Evolutionary conservation across 2,113 vertebrate genomes (phyloP), one percentile per base, ranked within the genome.

Genomic region (Malaclemys terrapin): DNA sequence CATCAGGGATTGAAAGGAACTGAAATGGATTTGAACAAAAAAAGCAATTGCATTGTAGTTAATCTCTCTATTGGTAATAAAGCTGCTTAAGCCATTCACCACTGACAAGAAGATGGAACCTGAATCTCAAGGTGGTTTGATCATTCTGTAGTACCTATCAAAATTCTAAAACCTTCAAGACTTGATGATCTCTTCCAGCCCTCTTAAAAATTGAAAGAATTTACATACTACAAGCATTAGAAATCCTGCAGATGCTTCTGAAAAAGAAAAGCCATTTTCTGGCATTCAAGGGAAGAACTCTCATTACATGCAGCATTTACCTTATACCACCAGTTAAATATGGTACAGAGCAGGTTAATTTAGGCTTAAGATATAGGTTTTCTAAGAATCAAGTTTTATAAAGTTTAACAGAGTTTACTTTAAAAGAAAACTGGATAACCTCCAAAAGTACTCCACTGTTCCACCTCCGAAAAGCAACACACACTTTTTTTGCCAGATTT

Each of bases 131-230:
- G 45, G 82, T 75, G 84, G 84, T 90, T 80, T 85, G 82, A 90
- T 49, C n/a, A 65, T 90, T 35, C 75, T 65, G 49, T 45, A 29
- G 52, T 76, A 85, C 75, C 56, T 85, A 49, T 85, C 80, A 82
- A 90, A 76, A 79, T 14, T 53, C 80, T 85, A 85, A 90, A 79
- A 56, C 56, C 42, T 76, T 13, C 38, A 76, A 42, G 38, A 76
- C 22, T n/a, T 50, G 79, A 80, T 57, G 47, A 90, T 80, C 38
- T 29, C 47, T 50, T 84, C 49, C 82, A 62, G 27, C 27, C 56
- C 59, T 42, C n/a, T 80, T n/a, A 90, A 90, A 90, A 90, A 90
- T 85, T n/a, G 27, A 54, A 80, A 80, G 75, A 65, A 90, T 90
- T 85, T 69, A 57, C 27, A 69, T 19, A 75, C 35, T 62, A 47